phyloP scores from a whole-genome alignment of 2,113 vertebrate species.

The Mandrillus leucophaeus region DNA sequence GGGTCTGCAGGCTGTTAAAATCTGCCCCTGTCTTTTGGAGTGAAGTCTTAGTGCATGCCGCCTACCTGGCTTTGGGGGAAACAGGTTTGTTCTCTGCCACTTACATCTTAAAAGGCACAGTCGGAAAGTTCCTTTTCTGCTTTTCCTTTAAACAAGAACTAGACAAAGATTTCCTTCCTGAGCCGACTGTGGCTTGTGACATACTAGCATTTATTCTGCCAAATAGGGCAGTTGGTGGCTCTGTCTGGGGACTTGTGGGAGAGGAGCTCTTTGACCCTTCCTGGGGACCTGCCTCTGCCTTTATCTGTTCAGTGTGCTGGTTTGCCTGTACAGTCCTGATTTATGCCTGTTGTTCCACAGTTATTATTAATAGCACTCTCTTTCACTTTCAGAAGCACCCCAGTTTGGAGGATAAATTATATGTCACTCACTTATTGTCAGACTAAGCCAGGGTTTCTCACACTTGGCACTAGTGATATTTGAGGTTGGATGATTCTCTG shows the following conservation, averaged over 20 bases:
- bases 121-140: conserved; percentile 29
- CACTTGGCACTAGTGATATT: neutral
- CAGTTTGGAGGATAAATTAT: neutral
- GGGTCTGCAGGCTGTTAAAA: neutral
- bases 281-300: neutral
- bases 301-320: neutral
- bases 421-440: neutral
- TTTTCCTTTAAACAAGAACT: conserved; percentile 22
- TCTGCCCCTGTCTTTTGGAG: neutral
- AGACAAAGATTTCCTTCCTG: conserved; percentile 33
- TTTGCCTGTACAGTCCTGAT: neutral
- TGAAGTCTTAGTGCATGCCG: neutral
- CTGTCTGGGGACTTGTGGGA: conserved; percentile 36
- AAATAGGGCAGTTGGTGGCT: conserved; percentile 36
- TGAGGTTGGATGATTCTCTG: neutral
- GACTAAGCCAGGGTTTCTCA: neutral
- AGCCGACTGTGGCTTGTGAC: conserved; percentile 24
- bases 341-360: neutral
- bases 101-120: neutral
- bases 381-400: neutral
- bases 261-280: neutral
- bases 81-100: neutral
- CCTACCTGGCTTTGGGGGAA: neutral
- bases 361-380: neutral
- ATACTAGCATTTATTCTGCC: conserved; percentile 3